Conservation (phyloP, 2,888 invertebrate genomes). For the Eupithecia subumbrata region DNA sequence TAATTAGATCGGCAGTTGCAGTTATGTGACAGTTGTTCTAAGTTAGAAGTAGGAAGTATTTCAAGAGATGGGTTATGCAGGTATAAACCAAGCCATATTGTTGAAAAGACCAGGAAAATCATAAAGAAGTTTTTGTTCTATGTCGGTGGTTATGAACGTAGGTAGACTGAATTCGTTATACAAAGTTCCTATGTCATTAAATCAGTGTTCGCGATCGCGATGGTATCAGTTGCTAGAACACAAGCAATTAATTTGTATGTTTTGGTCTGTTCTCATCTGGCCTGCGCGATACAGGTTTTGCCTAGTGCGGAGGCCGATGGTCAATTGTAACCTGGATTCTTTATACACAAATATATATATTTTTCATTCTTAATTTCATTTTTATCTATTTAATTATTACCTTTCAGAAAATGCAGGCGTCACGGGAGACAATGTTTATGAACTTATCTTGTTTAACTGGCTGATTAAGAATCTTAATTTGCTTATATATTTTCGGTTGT, state of each 20-base stretch:
- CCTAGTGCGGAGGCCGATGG: too few relatives aligned
- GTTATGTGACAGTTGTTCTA: too few relatives aligned
- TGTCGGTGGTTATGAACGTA: not conserved
- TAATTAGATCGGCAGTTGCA: too few relatives aligned
- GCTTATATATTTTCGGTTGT: too few relatives aligned
- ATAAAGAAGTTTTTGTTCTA: not conserved
- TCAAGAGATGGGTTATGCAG: not conserved
- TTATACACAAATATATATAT: too few relatives aligned
- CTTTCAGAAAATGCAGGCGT: not conserved
- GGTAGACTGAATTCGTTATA: not conserved
- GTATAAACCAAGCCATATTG: not conserved
- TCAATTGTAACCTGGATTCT: too few relatives aligned
- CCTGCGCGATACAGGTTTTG: too few relatives aligned
- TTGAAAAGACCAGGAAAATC: not conserved
- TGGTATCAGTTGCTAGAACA: not conserved
- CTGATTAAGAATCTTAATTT: too few relatives aligned
- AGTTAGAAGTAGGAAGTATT: slow-evolving; percentile 2
- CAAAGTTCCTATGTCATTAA: not conserved
- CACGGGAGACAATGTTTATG: not conserved
- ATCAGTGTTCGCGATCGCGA: not conserved
- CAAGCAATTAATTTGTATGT: not conserved
- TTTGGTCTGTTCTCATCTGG: not conserved
- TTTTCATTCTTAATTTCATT: too few relatives aligned
- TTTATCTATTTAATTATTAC: not conserved
- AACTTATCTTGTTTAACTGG: not conserved